Conservation (phyloP, 2,797 vertebrate species). For the Pelodytes ibericus region DNA sequence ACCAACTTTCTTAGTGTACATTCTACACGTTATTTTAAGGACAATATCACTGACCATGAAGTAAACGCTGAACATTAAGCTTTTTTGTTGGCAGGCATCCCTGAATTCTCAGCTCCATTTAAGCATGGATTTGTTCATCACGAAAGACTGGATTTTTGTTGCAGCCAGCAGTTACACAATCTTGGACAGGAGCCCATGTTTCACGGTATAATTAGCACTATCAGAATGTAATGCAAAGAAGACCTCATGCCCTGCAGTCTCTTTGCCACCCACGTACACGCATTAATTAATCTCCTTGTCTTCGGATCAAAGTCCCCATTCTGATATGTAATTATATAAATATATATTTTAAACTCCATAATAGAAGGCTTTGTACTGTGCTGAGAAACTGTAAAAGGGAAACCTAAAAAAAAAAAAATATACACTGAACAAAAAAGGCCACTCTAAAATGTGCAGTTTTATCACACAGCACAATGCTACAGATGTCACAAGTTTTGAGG, state of each 20-base stretch:
- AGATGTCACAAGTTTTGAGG: too few species aligned
- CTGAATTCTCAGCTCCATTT: constrained; percentile 28
- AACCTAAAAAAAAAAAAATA: too few species aligned
- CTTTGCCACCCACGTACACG: constrained; percentile 11
- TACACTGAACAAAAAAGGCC: too few species aligned
- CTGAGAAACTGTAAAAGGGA: too few species aligned
- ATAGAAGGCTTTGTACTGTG: neutral
- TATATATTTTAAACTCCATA: neutral
- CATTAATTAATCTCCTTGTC: constrained; percentile 1
- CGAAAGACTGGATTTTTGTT: constrained; percentile 5
- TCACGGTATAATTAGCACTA: constrained; percentile 44
- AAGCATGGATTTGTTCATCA: constrained; percentile 35
- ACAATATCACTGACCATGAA: too few species aligned
- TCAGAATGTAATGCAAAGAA: constrained; percentile 21
- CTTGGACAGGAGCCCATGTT: constrained; percentile 31
- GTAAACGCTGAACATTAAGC: neutral
- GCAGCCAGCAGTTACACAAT: constrained; percentile 37
- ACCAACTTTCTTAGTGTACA: too few species aligned
- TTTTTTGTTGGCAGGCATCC: neutral
- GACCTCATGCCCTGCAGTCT: constrained; percentile 37
- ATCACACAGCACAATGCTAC: too few species aligned
- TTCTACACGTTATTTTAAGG: too few species aligned
- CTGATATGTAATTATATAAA: constrained; percentile 5
- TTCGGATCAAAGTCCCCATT: constrained; percentile 4
- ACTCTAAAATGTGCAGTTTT: too few species aligned